These are phyloP conservation scores for Semotilus atromaculatus DNA, from an alignment of 2,797 vertebrate species.

Conservation along the genomic window DNA sequence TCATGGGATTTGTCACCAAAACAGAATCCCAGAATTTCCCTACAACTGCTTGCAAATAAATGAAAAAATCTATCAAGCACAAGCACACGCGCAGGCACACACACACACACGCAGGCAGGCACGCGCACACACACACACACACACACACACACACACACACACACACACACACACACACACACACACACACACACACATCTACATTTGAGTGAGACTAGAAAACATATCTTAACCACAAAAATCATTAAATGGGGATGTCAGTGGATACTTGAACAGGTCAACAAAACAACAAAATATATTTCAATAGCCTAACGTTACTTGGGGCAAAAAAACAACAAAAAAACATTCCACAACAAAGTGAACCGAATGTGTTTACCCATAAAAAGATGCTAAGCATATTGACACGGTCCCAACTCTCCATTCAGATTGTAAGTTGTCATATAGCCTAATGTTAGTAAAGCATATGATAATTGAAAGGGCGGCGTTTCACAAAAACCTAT, in stretches of 20 bases:
- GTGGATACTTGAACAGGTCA: background rate
- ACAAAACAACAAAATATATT: background rate
- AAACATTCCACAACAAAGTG: background rate
- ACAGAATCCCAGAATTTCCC: background rate
- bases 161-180: background rate
- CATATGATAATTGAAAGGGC: too few species aligned
- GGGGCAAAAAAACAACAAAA: too few species aligned
- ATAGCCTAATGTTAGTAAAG: too few species aligned
- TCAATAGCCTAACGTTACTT: too few species aligned
- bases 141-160: too few species aligned
- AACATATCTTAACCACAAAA: background rate
- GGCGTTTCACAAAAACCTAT: too few species aligned
- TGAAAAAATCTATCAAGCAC: background rate
- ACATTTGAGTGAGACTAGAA: background rate
- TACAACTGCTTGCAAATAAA: background rate
- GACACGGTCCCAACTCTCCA: background rate
- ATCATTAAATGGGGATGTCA: background rate
- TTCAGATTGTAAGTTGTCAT: background rate
- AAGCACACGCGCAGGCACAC: too few species aligned
- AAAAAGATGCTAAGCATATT: background rate
- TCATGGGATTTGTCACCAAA: background rate
- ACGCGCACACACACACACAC: too few species aligned
- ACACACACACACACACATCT: background rate
- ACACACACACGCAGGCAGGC: too few species aligned
- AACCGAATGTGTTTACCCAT: background rate